These are phyloP conservation scores for Prionailurus bengalensis DNA, from an alignment of 2,113 vertebrate species.

Conservation along the genomic window DNA sequence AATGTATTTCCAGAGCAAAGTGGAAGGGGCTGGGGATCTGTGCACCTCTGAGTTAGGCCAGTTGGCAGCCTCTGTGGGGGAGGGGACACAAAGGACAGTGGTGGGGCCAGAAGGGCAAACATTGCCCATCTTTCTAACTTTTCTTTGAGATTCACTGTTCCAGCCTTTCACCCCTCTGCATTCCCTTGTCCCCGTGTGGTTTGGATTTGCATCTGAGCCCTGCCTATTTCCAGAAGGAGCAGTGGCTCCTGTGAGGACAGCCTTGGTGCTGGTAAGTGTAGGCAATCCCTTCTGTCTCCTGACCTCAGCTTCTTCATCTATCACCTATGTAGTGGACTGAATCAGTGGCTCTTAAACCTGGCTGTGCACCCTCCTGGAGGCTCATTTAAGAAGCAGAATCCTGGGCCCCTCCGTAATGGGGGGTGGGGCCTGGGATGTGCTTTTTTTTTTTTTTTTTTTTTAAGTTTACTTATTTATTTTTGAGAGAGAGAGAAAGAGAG, in stretches of 20 bases:
- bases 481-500: too few relatives aligned
- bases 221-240: neutral
- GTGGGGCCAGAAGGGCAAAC: neutral
- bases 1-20: neutral
- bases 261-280: neutral
- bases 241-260: neutral
- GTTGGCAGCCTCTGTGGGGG: neutral
- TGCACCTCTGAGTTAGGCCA: neutral
- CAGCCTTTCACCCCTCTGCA: neutral
- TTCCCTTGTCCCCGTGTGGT: neutral
- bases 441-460: neutral
- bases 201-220: neutral
- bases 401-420: neutral
- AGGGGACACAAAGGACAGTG: neutral
- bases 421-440: neutral
- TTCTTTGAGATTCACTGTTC: neutral
- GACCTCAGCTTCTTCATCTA: neutral
- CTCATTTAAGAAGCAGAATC: neutral
- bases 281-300: neutral
- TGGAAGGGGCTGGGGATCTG: accelerated
- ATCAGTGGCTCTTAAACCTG: neutral
- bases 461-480: neutral
- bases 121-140: neutral
- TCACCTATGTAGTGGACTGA: neutral
- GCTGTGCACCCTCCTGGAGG: neutral